Base-by-base conservation (phyloP, 2,113 vertebrate genomes). In the Phalacrocorax pelagicus region DNA sequence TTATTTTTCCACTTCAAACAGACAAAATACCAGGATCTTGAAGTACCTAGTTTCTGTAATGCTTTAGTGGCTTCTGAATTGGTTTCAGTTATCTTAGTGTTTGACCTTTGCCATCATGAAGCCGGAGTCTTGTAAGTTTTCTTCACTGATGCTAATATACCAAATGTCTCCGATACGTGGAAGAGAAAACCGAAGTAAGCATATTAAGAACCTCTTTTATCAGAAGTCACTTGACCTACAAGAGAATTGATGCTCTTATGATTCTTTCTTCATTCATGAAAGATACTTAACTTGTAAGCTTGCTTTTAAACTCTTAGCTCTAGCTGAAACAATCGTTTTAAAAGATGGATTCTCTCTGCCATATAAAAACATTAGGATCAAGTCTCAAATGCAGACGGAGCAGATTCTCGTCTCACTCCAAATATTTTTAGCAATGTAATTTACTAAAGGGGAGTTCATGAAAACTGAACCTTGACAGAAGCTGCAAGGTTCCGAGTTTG, bases 401-500 rank as follows among this genome's bases (percentile, higher is more conserved):
- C 30, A 58, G 70, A 24, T 55, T 67, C 74, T 67, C 1, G 0
- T 54, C 81, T 72, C 40, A 3, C 46, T 54, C 40, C 22, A 70
- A 14, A 11, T 88, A 27, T 55, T 86, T 85, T 65, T 82, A 61
- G 58, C 36, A 8, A 4, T 44, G 57, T 27, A 12, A 30, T 47
- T 59, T 66, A 9, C 40, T 66, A 42, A 58, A 26, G 46, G 26
- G 23, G 52, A 19, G 19, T 26, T 49, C 3, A 19, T 55, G 46
- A 36, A 54, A 40, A 27, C 23, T 29, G 63, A 66, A 34, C 54
- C 36, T 81, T 71, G 18, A 15, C 15, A 62, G 67, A 47, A 49
- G 6, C 38, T 58, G 3, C n/a, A 21, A 12, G 65, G 49, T 59
- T 59, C 75, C 0, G 5, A 16, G 40, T 21, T 52, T 0, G 0